phyloP scores from a whole-genome alignment of 2,113 vertebrate species.

The Rostratula benghalensis region DNA sequence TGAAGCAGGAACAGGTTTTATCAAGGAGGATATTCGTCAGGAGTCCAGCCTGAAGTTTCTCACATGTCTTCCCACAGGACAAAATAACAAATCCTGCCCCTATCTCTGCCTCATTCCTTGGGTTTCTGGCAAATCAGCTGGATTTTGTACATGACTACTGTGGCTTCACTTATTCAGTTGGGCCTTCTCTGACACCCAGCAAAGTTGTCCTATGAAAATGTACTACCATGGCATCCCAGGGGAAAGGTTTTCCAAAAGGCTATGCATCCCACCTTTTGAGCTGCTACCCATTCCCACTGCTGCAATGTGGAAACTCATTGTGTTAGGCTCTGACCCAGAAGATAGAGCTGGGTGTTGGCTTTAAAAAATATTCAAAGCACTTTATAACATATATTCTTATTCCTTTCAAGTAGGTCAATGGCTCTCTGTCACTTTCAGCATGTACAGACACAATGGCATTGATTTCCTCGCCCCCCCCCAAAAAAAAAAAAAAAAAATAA shows the following conservation, averaged over 20 bases:
- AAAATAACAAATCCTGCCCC: background rate
- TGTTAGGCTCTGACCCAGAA: background rate
- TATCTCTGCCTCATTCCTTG: background rate
- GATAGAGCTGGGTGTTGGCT: background rate
- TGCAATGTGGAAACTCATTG: background rate
- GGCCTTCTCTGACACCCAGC: background rate
- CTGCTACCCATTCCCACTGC: background rate
- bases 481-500: background rate
- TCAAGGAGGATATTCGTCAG: background rate
- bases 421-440: background rate
- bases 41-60: background rate
- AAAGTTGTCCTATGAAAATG: background rate
- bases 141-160: background rate
- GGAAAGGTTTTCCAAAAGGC: background rate
- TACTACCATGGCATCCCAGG: background rate
- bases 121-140: background rate
- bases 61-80: background rate
- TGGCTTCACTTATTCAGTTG: background rate
- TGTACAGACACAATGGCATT: background rate
- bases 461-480: background rate
- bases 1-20: background rate
- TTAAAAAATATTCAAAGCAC: background rate
- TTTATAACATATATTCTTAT: background rate
- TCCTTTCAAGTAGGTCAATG: background rate
- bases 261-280: background rate